phyloP scores from a whole-genome alignment of 2,113 vertebrate species.

The Albula glossodonta region DNA sequence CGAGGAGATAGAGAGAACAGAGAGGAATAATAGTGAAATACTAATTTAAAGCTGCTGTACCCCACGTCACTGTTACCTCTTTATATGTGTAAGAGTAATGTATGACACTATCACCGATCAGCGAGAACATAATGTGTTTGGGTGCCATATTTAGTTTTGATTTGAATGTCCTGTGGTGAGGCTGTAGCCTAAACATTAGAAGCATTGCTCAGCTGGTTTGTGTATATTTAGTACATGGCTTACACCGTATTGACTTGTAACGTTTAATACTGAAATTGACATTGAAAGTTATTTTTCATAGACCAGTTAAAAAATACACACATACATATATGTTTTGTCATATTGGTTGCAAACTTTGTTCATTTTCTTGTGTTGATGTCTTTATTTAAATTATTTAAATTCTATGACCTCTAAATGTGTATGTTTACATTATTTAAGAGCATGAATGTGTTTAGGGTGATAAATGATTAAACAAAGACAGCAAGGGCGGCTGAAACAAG shows the following conservation, averaged over 20 bases:
- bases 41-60: constrained; percentile 73
- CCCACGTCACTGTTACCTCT: constrained; percentile 60
- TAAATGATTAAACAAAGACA: constrained; percentile 49
- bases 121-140: constrained; percentile 16
- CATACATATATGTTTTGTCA: neutral
- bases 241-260: too few relatives aligned
- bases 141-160: too few relatives aligned
- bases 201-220: too few relatives aligned
- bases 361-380: constrained; percentile 62
- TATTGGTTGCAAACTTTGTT: constrained; percentile 37
- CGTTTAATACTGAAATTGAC: constrained; percentile 37
- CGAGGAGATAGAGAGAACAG: constrained; percentile 59
- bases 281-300: neutral
- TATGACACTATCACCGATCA: constrained; percentile 56
- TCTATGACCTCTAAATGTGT: constrained; percentile 55
- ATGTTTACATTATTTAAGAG: constrained; percentile 62
- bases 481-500: constrained; percentile 40
- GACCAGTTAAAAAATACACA: neutral
- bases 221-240: too few relatives aligned
- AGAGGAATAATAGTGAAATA: constrained; percentile 59
- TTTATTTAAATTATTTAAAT: constrained; percentile 66
- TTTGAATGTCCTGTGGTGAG: too few relatives aligned
- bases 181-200: too few relatives aligned
- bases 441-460: constrained; percentile 50
- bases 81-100: constrained; percentile 56